A percentile compares a stretch with the other conserved stretches of the same genome.
Evolutionary conservation across 2,888 invertebrate species (phyloP).

Genomic region (Willowsia nigromaculata): DNA sequence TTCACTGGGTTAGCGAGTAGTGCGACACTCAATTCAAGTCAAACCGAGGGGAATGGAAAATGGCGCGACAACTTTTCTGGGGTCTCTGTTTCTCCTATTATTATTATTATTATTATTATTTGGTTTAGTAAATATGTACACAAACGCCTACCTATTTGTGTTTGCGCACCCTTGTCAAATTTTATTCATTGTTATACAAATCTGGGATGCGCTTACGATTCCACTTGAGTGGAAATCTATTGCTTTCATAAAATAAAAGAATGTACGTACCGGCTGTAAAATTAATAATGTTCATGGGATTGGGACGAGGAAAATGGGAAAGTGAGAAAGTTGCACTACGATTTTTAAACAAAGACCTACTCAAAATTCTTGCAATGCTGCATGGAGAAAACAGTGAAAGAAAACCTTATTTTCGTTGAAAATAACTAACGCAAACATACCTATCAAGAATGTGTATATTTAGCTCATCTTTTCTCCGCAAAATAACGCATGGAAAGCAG

Average conservation of each 20-base stretch:
- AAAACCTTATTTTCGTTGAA: neutral
- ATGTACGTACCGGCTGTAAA: neutral
- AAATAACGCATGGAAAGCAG: neutral
- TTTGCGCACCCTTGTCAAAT: neutral
- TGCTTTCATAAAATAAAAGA: neutral
- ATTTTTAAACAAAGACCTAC: neutral
- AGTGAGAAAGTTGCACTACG: neutral
- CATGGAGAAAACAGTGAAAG: neutral
- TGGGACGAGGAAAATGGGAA: neutral
- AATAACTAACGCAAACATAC: neutral
- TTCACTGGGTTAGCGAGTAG: slow-evolving; percentile 24
- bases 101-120: neutral
- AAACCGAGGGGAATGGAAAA: slow-evolving; percentile 31
- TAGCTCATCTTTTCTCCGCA: neutral
- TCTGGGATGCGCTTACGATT: neutral
- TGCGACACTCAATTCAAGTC: slow-evolving; percentile 25
- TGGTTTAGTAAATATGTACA: slow-evolving; percentile 9
- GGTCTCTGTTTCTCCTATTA: slow-evolving; percentile 11
- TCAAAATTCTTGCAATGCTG: neutral
- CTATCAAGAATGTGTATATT: neutral
- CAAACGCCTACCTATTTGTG: neutral
- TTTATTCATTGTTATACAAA: slow-evolving; percentile 23
- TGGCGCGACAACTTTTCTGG: slow-evolving; percentile 38
- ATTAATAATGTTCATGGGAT: neutral
- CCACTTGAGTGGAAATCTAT: slow-evolving; percentile 14